phyloP scores from a whole-genome alignment of 1,140 invertebrate genomes.

The Pseudachorutes palmiensis region DNA sequence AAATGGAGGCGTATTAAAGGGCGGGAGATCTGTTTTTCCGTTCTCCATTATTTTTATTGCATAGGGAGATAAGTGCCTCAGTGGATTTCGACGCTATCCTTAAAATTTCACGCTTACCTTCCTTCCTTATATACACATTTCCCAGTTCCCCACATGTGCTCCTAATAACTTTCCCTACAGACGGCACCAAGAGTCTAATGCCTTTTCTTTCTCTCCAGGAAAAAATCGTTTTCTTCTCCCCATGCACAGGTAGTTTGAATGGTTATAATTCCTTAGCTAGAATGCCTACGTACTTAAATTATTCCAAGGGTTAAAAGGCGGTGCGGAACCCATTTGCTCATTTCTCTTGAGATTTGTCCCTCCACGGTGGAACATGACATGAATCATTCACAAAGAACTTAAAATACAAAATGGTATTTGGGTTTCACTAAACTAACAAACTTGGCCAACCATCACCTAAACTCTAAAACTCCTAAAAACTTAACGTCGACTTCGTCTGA shows the following conservation, averaged over 20 bases:
- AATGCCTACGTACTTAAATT: not conserved
- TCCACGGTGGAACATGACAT: not conserved
- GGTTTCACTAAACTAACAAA: too few relatives aligned
- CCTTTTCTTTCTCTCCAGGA: not conserved
- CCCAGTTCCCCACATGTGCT: conserved; percentile 1
- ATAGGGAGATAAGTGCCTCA: conserved; percentile 11
- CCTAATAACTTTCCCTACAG: conserved; percentile 7
- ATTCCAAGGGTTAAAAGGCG: not conserved
- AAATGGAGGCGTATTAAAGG: too few relatives aligned
- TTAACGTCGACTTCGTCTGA: too few relatives aligned
- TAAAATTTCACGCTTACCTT: conserved; percentile 14
- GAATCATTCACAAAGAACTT: not conserved
- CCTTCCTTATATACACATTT: too few relatives aligned
- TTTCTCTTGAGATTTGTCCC: not conserved
- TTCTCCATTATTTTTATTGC: conserved; percentile 14
- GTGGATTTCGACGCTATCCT: conserved; percentile 10
- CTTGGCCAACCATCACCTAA: too few relatives aligned
- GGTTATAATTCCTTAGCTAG: conserved; percentile 2
- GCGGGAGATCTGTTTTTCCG: conserved; percentile 1
- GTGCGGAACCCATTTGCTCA: not conserved
- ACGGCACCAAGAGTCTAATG: conserved; percentile 6
- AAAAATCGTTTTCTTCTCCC: not conserved
- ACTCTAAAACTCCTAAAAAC: too few relatives aligned
- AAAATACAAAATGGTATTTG: too few relatives aligned
- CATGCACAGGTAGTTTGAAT: conserved; percentile 6